Evolutionary conservation across 64 coral and sea anemone species (phyloP), one percentile per base, ranked within the genome.

Genomic region (Montipora efflorescens): DNA sequence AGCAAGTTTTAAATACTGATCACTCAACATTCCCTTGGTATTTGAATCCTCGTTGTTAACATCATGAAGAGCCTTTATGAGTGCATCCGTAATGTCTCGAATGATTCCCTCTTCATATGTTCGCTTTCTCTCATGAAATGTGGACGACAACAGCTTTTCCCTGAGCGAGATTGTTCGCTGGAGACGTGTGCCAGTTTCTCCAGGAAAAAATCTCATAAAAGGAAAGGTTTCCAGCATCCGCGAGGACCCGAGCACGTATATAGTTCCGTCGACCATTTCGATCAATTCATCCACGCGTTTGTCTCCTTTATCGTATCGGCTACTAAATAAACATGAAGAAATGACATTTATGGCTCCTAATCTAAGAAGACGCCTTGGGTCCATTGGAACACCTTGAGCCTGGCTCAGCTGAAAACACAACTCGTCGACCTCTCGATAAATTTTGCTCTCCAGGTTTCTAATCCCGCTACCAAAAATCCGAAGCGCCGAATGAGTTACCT

Each of bases 81-180:
- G 50, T 20, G 91, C 87, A 90, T 96, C 95, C 13, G 95, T 96
- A 22, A 96, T 81, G 78, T 96, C 95, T 5, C 95, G 87, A 12
- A 90, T 93, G 2, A 88, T 79, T n/a, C 84, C 75, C 20, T 68
- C 48, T 48, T 85, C 47, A 74, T 91, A 96, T 3, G 67, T 96
- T 36, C 68, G 47, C 14, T 43, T 79, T 11, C 93, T 91, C 25
- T 80, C 73, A 59, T 67, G 50, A 43, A 93, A 53, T 75, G 90
- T 84, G 66, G 77, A 66, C 48, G 47, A 57, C 3, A 92, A 20
- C 13, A 96, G 23, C 47, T 78, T 46, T 23, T 96, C 79, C 18
- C 84, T 74, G 22, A 84, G 73, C 19, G 48, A 66, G 21, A 77
- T 76, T 9, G 46, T 49, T 15, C 90, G 55, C 19, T 89, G 16